phyloP scores from a whole-genome alignment of 2,888 invertebrate species.

The Limenitis camilla region DNA sequence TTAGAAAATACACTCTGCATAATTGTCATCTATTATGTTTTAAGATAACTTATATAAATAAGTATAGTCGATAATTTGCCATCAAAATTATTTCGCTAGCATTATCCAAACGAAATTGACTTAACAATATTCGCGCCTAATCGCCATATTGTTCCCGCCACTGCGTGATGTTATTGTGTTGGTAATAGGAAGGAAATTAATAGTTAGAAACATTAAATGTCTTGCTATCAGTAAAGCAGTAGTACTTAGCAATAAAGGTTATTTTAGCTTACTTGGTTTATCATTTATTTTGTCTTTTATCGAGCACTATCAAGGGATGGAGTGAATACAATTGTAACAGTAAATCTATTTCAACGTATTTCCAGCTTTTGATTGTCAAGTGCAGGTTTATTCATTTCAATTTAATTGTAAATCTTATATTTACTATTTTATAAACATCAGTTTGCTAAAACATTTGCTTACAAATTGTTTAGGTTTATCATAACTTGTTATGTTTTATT shows the following conservation, averaged over 20 bases:
- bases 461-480: background rate
- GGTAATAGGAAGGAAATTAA: conserved; percentile 66
- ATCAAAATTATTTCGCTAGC: conserved; percentile 6
- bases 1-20: no score
- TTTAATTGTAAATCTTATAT: conserved; percentile 17
- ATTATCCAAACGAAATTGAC: conserved; percentile 42
- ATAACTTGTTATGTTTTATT: no score
- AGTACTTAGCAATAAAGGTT: conserved; percentile 23
- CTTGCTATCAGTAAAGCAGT: conserved; percentile 21
- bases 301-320: conserved; percentile 40
- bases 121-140: conserved; percentile 59
- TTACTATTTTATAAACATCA: conserved; percentile 1
- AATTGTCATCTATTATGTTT: no score
- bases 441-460: background rate
- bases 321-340: conserved; percentile 37
- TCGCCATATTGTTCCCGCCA: conserved; percentile 54
- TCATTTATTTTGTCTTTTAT: conserved; percentile 21
- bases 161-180: conserved; percentile 58
- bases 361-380: conserved; percentile 38
- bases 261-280: conserved; percentile 24
- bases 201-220: conserved; percentile 46
- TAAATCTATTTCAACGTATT: conserved; percentile 39
- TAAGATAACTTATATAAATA: no score
- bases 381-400: conserved; percentile 32
- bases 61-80: background rate